Percentiles rank a stretch among this genome's conserved stretches.
phyloP scores from a whole-genome alignment of 2,888 invertebrate species.

The Digitonthophagus gazella region DNA sequence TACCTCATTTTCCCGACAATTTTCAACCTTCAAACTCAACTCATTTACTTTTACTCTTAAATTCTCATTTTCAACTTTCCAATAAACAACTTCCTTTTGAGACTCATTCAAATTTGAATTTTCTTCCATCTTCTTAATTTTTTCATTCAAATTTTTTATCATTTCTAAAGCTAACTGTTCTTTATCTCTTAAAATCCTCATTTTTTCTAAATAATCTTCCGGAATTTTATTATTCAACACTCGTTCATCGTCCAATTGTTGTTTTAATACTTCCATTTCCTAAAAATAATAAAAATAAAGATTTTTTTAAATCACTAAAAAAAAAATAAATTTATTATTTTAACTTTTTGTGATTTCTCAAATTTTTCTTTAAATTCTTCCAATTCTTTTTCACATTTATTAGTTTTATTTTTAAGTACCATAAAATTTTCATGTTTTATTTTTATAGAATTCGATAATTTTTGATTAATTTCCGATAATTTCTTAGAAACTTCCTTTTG shows the following conservation, averaged over 20 bases:
- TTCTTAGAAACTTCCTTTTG: slow-evolving; percentile 28
- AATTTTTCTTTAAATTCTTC: slow-evolving; percentile 24
- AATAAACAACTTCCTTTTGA: slow-evolving; percentile 25
- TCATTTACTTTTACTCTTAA: slow-evolving; percentile 29
- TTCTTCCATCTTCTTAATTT: slow-evolving; percentile 24
- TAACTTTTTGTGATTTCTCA: slow-evolving; percentile 24
- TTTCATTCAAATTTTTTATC: slow-evolving; percentile 20
- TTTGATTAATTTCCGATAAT: slow-evolving; percentile 26
- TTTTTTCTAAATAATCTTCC: slow-evolving; percentile 18
- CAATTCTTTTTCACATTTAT: slow-evolving; percentile 28
- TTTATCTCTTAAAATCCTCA: slow-evolving; percentile 24
- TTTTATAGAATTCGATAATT: slow-evolving; percentile 27
- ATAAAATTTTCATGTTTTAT: slow-evolving; percentile 29
- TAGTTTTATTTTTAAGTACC: slow-evolving; percentile 25
- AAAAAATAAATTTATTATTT: slow-evolving; percentile 7
- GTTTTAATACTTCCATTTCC: slow-evolving; percentile 8
- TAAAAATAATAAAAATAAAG: too few species aligned
- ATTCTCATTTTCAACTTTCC: slow-evolving; percentile 23
- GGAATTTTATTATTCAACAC: background rate
- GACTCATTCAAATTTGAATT: slow-evolving; percentile 21
- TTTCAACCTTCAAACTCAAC: slow-evolving; percentile 20
- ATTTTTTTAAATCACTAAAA: too few species aligned
- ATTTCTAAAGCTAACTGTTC: slow-evolving; percentile 23
- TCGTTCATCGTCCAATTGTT: background rate
- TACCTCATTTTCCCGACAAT: slow-evolving; percentile 24